Conservation (phyloP, 1,140 invertebrate genomes). For the Drosophila mayri region DNA sequence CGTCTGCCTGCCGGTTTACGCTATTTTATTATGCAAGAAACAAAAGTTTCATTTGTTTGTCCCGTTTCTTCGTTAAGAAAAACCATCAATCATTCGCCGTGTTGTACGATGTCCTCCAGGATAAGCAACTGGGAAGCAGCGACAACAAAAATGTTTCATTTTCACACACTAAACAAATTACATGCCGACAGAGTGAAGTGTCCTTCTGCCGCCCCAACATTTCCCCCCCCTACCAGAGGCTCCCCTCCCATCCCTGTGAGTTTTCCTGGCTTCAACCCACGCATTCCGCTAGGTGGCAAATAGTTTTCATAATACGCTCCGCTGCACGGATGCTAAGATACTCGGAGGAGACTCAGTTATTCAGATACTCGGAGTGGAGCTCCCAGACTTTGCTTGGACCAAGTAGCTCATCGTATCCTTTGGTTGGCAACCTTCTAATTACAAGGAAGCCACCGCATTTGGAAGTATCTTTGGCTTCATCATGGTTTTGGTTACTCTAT, state of each 20-base stretch:
- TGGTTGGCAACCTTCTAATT: neutral
- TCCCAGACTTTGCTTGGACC: neutral
- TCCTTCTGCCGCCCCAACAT: conserved; percentile 19
- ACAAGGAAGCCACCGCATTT: conserved; percentile 3
- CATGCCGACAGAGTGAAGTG: conserved; percentile 66
- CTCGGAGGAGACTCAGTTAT: neutral
- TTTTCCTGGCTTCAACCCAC: conserved; percentile 4
- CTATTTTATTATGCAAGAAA: conserved; percentile 84
- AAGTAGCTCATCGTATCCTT: too few species aligned
- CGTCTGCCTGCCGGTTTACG: conserved; percentile 48
- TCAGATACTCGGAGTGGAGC: neutral
- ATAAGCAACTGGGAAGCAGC: conserved; percentile 31
- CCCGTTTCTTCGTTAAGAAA: conserved; percentile 70
- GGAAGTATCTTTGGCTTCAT: neutral
- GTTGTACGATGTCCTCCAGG: conserved; percentile 73
- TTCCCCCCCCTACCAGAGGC: neutral
- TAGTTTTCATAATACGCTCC: conserved; percentile 65
- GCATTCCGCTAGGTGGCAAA: conserved; percentile 64
- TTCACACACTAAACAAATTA: conserved; percentile 82
- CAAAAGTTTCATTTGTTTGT: conserved; percentile 84
- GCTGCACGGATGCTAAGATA: conserved; percentile 15
- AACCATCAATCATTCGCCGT: conserved; percentile 83
- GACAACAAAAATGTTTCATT: conserved; percentile 78
- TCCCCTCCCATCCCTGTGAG: neutral
- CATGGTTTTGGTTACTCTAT: neutral